These are phyloP conservation scores for Sebastes oblongus DNA, from an alignment of 2,797 vertebrate species.

Conservation along the genomic window DNA sequence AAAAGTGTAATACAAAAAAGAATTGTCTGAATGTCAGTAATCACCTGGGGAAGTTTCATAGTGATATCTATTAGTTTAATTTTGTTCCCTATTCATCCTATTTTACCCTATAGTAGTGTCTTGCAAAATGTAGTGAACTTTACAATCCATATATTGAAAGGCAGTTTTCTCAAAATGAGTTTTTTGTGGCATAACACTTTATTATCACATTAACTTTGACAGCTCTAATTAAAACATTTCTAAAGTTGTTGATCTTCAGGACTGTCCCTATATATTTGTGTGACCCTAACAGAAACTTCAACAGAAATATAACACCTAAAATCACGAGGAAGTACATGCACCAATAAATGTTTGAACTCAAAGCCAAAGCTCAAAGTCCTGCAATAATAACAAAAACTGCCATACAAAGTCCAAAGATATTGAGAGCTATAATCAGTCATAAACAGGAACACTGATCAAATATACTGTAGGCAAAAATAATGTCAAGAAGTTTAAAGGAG, in stretches of 20 bases:
- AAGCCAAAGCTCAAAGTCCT: not conserved
- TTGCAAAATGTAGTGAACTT: too few relatives aligned
- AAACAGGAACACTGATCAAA: not conserved
- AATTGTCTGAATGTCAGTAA: too few relatives aligned
- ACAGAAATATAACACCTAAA: not conserved
- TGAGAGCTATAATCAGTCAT: not conserved
- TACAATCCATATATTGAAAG: too few relatives aligned
- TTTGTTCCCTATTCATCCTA: too few relatives aligned
- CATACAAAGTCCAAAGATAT: not conserved
- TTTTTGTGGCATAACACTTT: too few relatives aligned
- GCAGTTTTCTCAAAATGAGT: too few relatives aligned
- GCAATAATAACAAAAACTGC: not conserved
- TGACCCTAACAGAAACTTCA: not conserved
- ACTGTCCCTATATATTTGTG: not conserved
- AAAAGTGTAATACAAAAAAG: too few relatives aligned
- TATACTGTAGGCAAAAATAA: not conserved
- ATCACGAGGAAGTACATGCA: not conserved
- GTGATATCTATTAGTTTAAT: too few relatives aligned
- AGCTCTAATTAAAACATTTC: too few relatives aligned
- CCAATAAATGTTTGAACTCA: not conserved
- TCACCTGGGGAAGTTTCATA: too few relatives aligned
- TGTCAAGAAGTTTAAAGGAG: not conserved
- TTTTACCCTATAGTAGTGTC: too few relatives aligned
- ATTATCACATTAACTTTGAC: too few relatives aligned
- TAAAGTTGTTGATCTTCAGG: not conserved